Conservation (phyloP, 2,113 vertebrate species). For the Mustela nigripes region DNA sequence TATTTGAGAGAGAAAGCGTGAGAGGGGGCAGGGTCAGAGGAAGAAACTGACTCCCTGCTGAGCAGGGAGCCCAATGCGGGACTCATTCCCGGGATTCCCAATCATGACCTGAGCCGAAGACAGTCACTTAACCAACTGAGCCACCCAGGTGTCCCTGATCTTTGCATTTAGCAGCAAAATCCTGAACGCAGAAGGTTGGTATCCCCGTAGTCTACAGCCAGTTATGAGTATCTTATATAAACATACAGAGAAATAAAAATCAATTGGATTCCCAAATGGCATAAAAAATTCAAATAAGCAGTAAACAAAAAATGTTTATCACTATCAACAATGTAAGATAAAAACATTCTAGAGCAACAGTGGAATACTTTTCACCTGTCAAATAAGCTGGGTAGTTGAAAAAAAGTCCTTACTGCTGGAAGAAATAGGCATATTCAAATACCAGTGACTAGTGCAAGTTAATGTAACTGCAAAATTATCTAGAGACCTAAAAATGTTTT, state of each 20-base stretch:
- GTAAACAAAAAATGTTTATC: not conserved
- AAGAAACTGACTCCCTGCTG: too few relatives aligned
- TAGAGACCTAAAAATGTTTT: not conserved
- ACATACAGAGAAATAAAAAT: not conserved
- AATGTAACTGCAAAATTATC: not conserved
- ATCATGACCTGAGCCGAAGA: too few relatives aligned
- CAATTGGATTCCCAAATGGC: not conserved
- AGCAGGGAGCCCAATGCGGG: too few relatives aligned
- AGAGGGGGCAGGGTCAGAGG: too few relatives aligned
- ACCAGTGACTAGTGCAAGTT: not conserved
- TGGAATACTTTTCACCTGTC: not conserved
- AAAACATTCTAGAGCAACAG: constrained; percentile 6
- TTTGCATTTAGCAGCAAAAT: not conserved
- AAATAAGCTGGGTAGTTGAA: not conserved
- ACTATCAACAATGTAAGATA: not conserved
- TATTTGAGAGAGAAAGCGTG: too few relatives aligned
- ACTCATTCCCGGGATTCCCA: too few relatives aligned
- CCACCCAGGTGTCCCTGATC: not conserved
- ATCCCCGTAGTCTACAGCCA: not conserved
- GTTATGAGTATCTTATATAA: not conserved
- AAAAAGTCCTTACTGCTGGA: not conserved
- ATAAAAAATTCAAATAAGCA: not conserved
- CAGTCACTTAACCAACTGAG: too few relatives aligned
- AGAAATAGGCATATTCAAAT: not conserved
- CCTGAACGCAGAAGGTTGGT: not conserved